Percentiles rank a stretch among this genome's conserved stretches.
Evolutionary conservation across 1,140 invertebrate species (phyloP).

Genomic region (Macrosteles quadrilineatus): DNA sequence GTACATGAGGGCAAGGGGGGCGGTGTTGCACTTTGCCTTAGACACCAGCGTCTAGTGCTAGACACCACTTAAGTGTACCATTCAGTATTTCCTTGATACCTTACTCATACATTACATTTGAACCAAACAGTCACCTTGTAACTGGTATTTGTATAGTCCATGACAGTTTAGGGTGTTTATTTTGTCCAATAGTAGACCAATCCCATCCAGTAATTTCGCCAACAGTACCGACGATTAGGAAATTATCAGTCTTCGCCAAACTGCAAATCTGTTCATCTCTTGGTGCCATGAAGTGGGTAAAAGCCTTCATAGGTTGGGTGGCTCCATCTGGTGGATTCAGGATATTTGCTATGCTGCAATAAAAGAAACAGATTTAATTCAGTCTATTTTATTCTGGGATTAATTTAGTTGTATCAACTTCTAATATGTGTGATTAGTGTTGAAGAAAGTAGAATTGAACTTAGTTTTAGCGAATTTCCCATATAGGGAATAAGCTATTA

Average conservation of each 20-base stretch:
- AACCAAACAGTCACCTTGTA: constrained; percentile 57
- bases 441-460: too few species aligned
- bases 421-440: too few species aligned
- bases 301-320: constrained; percentile 55
- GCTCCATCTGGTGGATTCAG: constrained; percentile 56
- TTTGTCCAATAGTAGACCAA: constrained; percentile 64
- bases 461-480: too few species aligned
- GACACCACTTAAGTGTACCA: too few species aligned
- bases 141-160: constrained; percentile 73
- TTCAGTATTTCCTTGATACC: too few species aligned
- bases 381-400: too few species aligned
- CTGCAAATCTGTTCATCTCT: constrained; percentile 68
- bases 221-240: constrained; percentile 71
- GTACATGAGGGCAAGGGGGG: too few species aligned
- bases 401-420: too few species aligned
- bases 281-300: constrained; percentile 56
- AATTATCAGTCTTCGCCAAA: constrained; percentile 67
- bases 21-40: too few species aligned
- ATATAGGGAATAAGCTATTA: too few species aligned
- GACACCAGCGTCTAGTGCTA: too few species aligned
- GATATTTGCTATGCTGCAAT: constrained; percentile 28
- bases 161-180: constrained; percentile 58
- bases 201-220: constrained; percentile 75
- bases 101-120: too few species aligned
- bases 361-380: background rate